Conservation (phyloP, 2,888 invertebrate genomes). For the Dromius quadrimaculatus region DNA sequence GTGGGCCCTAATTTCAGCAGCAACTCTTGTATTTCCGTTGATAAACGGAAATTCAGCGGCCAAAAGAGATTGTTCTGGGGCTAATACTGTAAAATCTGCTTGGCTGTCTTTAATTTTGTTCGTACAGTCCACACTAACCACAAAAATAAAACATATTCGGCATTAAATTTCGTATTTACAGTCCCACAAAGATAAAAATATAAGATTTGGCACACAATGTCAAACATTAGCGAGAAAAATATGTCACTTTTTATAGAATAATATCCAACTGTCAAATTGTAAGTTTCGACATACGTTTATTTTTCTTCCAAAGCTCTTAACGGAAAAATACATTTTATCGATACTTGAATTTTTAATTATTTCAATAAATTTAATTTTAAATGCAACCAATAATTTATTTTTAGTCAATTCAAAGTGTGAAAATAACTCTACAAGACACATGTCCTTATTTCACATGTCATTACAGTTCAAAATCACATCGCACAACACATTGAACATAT, state of each 20-base stretch:
- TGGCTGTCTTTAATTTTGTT: constrained; percentile 68
- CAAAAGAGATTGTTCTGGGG: constrained; percentile 73
- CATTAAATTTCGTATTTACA: background rate
- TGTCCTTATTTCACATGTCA: too few species aligned
- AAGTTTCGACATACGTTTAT: too few species aligned
- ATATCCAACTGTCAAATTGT: too few species aligned
- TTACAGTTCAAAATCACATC: too few species aligned
- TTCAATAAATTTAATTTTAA: too few species aligned
- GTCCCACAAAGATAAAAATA: background rate
- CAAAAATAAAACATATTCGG: background rate
- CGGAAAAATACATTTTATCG: too few species aligned
- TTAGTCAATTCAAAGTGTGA: too few species aligned
- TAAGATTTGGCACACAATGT: background rate
- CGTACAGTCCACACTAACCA: constrained; percentile 73
- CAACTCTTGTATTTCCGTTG: constrained; percentile 63
- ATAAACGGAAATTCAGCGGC: constrained; percentile 65
- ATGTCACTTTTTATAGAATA: background rate
- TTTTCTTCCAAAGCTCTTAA: too few species aligned
- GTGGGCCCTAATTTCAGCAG: constrained; percentile 66
- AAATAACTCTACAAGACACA: too few species aligned
- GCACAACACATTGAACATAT: too few species aligned
- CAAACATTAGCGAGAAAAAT: background rate
- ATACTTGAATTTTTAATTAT: too few species aligned
- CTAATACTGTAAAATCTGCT: constrained; percentile 73
- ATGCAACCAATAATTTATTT: too few species aligned